phyloP scores from a whole-genome alignment of 2,888 invertebrate genomes.

The Deilephila elpenor region DNA sequence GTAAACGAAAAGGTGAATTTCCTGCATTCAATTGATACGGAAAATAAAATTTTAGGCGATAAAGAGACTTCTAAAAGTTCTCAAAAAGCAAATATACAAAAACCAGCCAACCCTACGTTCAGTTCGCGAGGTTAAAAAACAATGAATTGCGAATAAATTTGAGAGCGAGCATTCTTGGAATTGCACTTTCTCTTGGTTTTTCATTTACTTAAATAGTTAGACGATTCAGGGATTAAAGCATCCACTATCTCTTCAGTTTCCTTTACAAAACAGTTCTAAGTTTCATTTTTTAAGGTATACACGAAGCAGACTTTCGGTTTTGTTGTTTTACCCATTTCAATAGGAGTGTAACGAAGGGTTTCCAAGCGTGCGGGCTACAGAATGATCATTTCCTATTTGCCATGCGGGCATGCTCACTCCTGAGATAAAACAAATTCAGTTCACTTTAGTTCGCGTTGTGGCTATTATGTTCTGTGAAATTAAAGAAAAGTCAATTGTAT shows the following conservation, averaged over 20 bases:
- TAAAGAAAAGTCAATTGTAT: too few relatives aligned
- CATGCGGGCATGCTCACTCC: not conserved
- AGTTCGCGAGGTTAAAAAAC: not conserved
- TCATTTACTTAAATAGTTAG: conserved; percentile 1
- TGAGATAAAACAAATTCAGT: not conserved
- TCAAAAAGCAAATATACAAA: not conserved
- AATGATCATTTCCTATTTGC: conserved; percentile 4
- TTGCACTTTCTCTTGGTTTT: not conserved
- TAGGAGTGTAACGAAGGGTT: conserved; percentile 8
- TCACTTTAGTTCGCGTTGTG: not conserved
- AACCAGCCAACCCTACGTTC: too few relatives aligned
- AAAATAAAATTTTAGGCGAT: too few relatives aligned
- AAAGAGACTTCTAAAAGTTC: not conserved
- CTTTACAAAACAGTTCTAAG: not conserved
- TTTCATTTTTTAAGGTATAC: conserved; percentile 1
- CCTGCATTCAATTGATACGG: too few relatives aligned
- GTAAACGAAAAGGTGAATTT: too few relatives aligned
- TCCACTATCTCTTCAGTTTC: not conserved
- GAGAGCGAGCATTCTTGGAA: not conserved
- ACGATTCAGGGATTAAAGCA: not conserved
- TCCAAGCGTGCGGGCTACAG: not conserved
- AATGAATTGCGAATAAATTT: not conserved
- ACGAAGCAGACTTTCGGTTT: not conserved
- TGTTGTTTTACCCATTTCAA: conserved; percentile 1
- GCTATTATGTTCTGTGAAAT: too few relatives aligned